Percentiles rank a stretch among this genome's conserved stretches.
These are phyloP conservation scores for Gasterosteus aculeatus DNA, from an alignment of 2,113 vertebrate species.

Conservation along the genomic window DNA sequence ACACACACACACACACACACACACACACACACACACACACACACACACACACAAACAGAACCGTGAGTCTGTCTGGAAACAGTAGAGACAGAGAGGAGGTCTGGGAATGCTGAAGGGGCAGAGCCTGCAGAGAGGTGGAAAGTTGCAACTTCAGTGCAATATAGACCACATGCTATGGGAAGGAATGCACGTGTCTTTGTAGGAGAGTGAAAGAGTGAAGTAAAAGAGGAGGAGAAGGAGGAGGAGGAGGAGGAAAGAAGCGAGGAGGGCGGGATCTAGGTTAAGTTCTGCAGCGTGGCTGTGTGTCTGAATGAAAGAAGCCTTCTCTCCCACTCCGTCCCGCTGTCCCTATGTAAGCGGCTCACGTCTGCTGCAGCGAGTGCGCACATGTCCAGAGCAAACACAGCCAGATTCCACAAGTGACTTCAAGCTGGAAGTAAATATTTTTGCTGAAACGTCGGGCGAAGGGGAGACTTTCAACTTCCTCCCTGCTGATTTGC, in stretches of 20 bases:
- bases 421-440: constrained; percentile 51
- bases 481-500: constrained; percentile 12
- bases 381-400: constrained; percentile 65
- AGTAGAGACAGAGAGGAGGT: constrained; percentile 63
- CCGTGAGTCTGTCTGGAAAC: constrained; percentile 59
- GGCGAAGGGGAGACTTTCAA: constrained; percentile 34
- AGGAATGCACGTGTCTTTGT: constrained; percentile 74
- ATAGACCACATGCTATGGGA: constrained; percentile 68
- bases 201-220: constrained; percentile 61
- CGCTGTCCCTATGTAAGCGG: constrained; percentile 40
- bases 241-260: constrained; percentile 57
- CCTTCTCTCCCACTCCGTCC: constrained; percentile 58
- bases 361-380: constrained; percentile 39
- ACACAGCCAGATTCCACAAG: constrained; percentile 40
- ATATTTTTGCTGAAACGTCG: constrained; percentile 46
- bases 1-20: constrained; percentile 19
- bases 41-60: constrained; percentile 13
- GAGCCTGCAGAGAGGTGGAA: constrained; percentile 55
- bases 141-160: constrained; percentile 70
- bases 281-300: constrained; percentile 73
- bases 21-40: constrained; percentile 25
- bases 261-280: constrained; percentile 67
- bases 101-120: constrained; percentile 63
- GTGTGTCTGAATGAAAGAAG: constrained; percentile 78
- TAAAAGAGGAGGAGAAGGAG: constrained; percentile 42